These are phyloP conservation scores for Tuberolachnus salignus DNA, from an alignment of 2,888 invertebrate species.

Conservation along the genomic window DNA sequence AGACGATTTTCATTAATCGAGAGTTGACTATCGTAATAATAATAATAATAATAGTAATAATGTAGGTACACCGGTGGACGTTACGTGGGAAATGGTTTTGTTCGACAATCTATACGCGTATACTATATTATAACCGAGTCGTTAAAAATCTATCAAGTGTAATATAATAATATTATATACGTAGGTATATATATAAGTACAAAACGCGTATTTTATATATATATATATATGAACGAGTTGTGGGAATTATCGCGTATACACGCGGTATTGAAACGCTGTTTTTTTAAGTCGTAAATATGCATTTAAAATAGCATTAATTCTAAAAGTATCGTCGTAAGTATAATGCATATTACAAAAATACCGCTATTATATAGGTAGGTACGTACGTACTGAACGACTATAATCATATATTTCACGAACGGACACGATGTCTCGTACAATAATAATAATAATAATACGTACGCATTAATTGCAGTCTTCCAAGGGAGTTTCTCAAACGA, in stretches of 20 bases:
- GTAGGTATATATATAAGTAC: no score
- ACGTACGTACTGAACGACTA: not conserved
- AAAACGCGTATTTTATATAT: not conserved
- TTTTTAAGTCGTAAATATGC: not conserved
- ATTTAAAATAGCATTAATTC: not conserved
- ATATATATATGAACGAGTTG: not conserved
- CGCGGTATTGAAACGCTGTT: no score
- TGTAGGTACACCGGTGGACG: slow-evolving; percentile 2
- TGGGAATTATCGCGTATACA: not conserved
- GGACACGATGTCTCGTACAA: no score
- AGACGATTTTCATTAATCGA: slow-evolving; percentile 6
- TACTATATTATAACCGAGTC: slow-evolving; percentile 23
- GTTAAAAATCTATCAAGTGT: slow-evolving; percentile 29
- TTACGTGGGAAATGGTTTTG: slow-evolving; percentile 33
- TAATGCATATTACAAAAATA: not conserved
- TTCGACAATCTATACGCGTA: not conserved
- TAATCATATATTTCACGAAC: no score
- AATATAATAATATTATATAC: no score
- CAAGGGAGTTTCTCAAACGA: no score
- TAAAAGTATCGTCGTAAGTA: not conserved
- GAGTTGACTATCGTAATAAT: no score
- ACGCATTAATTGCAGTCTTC: no score
- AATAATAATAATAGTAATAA: no score
- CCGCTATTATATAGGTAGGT: not conserved
- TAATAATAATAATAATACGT: no score